A percentile compares a stretch with the other conserved stretches of the same genome.
Conservation (phyloP, 2,797 vertebrate genomes). For the Neosalanx taihuensis region DNA sequence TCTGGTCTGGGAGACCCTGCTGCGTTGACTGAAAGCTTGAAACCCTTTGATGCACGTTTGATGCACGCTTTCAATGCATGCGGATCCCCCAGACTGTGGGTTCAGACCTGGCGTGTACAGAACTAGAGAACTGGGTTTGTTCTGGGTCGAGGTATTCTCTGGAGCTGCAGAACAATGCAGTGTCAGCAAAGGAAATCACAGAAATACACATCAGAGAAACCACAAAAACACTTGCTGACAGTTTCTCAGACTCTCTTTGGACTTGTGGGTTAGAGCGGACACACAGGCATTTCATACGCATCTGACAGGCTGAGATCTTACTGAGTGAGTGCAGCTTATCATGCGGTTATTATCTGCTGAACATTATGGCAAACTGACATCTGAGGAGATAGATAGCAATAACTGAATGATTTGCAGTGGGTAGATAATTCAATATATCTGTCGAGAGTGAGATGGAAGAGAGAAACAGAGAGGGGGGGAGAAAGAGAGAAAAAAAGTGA, state of each 20-base stretch:
- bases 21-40: conserved; percentile 43
- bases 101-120: conserved; percentile 35
- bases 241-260: conserved; percentile 32
- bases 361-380: not conserved
- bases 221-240: conserved; percentile 55
- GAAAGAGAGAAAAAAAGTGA: too few relatives aligned
- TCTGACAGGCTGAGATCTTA: not conserved
- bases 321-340: not conserved
- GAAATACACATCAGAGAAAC: conserved; percentile 46
- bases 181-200: conserved; percentile 53
- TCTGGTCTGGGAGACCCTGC: conserved; percentile 35
- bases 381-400: not conserved
- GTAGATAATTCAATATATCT: conserved; percentile 22
- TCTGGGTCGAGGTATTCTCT: conserved; percentile 52
- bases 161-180: conserved; percentile 53
- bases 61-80: conserved; percentile 50
- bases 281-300: not conserved
- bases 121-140: conserved; percentile 40
- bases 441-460: conserved; percentile 23
- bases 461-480: not conserved
- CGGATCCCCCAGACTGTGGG: conserved; percentile 48
- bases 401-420: conserved; percentile 9
- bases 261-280: not conserved
- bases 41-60: conserved; percentile 53
- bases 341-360: not conserved